Percentiles rank a stretch among this genome's conserved stretches.
Evolutionary conservation across 92 coral and sea anemone genomes (phyloP).

Genomic region (Hydrozoanthus gracilis): DNA sequence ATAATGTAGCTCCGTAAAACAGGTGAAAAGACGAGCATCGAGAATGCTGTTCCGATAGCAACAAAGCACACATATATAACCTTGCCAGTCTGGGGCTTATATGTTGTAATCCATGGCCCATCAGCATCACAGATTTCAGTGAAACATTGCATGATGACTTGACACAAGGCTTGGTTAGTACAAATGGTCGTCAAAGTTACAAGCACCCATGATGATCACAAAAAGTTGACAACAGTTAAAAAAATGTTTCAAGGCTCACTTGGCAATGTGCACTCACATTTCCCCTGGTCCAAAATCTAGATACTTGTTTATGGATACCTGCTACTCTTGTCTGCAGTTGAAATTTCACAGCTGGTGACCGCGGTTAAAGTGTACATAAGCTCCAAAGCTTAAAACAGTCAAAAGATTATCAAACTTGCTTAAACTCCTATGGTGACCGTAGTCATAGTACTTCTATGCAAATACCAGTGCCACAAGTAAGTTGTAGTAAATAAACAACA

Average conservation of each 20-base stretch:
- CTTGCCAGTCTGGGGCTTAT: conserved; percentile 79
- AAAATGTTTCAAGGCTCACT: not conserved
- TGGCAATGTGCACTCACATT: not conserved
- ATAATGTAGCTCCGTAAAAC: conserved; percentile 69
- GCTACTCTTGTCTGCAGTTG: not conserved
- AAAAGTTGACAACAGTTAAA: not conserved
- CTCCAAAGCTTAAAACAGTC: not conserved
- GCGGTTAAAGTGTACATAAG: not conserved
- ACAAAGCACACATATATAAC: conserved; percentile 75
- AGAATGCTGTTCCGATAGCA: conserved; percentile 67
- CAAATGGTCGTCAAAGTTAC: not conserved
- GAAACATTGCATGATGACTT: not conserved
- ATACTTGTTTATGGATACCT: not conserved
- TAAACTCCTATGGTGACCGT: not conserved
- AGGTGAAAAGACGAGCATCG: conserved; percentile 70
- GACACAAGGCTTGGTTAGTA: not conserved
- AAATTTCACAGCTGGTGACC: conserved; percentile 17
- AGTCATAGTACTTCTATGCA: not conserved
- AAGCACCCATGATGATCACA: too few relatives aligned
- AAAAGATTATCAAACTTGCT: too few relatives aligned
- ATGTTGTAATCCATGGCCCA: conserved; percentile 38
- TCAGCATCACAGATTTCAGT: conserved; percentile 16
- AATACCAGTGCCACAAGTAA: not conserved
- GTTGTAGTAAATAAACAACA: too few relatives aligned
- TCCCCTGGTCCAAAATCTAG: not conserved